A percentile compares a stretch with the other conserved stretches of the same genome.
These are phyloP conservation scores for Nibea albiflora DNA, from an alignment of 2,113 vertebrate genomes.

Conservation along the genomic window DNA sequence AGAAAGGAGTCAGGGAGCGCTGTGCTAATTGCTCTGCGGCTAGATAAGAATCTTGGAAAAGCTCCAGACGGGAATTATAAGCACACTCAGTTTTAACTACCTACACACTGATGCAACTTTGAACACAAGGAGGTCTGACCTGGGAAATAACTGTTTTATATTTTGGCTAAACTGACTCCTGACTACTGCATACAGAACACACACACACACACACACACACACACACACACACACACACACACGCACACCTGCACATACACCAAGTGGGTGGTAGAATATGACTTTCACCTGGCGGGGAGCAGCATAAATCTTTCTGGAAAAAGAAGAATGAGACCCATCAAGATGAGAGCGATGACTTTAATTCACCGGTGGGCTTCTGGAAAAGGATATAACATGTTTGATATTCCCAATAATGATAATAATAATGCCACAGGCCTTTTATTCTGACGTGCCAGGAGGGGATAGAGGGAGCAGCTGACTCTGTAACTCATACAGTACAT, in stretches of 20 bases:
- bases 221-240: conserved; percentile 24
- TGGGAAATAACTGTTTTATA: conserved; percentile 54
- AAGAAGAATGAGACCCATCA: conserved; percentile 71
- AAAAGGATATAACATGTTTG: conserved; percentile 63
- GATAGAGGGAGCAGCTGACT: conserved; percentile 7
- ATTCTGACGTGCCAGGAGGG: conserved; percentile 30
- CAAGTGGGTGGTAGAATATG: conserved; percentile 61
- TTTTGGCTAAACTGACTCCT: conserved; percentile 31
- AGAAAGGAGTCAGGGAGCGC: conserved; percentile 49
- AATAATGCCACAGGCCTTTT: conserved; percentile 46
- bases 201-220: conserved; percentile 18
- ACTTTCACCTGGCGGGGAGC: conserved; percentile 58
- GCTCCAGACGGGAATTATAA: conserved; percentile 70
- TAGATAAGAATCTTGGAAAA: conserved; percentile 72
- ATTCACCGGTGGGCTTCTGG: conserved; percentile 64
- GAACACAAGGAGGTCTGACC: conserved; percentile 49
- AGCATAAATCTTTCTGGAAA: conserved; percentile 69
- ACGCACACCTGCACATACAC: conserved; percentile 14
- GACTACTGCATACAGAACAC: conserved; percentile 14
- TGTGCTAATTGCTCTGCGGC: conserved; percentile 65
- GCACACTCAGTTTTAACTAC: conserved; percentile 55
- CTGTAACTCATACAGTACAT: conserved; percentile 16
- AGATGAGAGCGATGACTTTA: conserved; percentile 75
- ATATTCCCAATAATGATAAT: conserved; percentile 55
- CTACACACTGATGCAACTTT: conserved; percentile 46